Evolutionary conservation across 2,797 vertebrate species (phyloP).

Genomic region (Rhabdomys pumilio): DNA sequence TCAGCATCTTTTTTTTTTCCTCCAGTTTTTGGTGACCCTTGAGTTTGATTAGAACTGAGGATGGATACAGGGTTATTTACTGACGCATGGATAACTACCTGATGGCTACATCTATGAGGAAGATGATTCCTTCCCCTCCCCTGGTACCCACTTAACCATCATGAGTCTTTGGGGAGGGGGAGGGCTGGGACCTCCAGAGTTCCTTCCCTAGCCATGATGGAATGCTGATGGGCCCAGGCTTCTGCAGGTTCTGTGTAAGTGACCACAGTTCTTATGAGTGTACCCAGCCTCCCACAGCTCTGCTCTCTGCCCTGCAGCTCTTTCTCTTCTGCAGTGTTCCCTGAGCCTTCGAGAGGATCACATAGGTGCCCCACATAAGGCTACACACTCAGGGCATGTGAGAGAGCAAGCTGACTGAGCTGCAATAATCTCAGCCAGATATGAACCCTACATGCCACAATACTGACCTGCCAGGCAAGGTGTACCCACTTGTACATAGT

Average conservation of each 20-base stretch:
- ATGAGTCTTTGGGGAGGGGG: neutral
- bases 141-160: neutral
- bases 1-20: neutral
- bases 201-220: neutral
- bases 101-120: neutral
- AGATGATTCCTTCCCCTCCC: neutral
- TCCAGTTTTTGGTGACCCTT: neutral
- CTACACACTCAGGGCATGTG: neutral
- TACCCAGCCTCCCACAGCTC: neutral
- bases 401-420: neutral
- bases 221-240: too few species aligned
- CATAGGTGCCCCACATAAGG: too few species aligned
- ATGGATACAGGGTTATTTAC: neutral
- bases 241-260: neutral
- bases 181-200: neutral
- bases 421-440: neutral
- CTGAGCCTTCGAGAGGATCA: neutral
- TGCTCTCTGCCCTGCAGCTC: neutral
- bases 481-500: neutral
- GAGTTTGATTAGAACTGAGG: neutral
- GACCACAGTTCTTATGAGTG: too few species aligned
- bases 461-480: neutral
- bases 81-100: neutral
- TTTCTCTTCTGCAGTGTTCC: neutral
- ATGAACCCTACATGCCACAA: too few species aligned